phyloP scores from a whole-genome alignment of 2,888 invertebrate genomes.

The Leptodirus hochenwartii region DNA sequence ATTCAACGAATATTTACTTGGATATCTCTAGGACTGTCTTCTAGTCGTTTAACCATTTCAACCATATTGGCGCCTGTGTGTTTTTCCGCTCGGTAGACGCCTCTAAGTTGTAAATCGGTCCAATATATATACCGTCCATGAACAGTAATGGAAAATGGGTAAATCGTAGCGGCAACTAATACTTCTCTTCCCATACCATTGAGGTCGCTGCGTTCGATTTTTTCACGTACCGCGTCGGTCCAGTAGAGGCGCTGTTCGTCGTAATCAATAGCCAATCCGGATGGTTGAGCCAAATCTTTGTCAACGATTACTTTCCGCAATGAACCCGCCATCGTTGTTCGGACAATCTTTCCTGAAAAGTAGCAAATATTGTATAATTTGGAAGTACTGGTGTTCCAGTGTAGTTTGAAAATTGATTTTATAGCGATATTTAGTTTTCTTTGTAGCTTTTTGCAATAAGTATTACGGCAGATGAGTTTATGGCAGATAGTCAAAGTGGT shows the following conservation, averaged over 20 bases:
- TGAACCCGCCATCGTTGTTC: slow-evolving; percentile 94
- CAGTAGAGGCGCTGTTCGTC: slow-evolving; percentile 86
- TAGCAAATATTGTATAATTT: too few relatives aligned
- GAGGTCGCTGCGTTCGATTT: slow-evolving; percentile 81
- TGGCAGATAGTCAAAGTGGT: too few relatives aligned
- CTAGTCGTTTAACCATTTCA: slow-evolving; percentile 82
- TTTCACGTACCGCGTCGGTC: slow-evolving; percentile 92
- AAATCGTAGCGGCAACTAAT: slow-evolving; percentile 76
- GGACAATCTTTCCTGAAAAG: slow-evolving; percentile 90
- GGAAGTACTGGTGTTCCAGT: too few relatives aligned
- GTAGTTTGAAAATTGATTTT: too few relatives aligned
- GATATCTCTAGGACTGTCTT: slow-evolving; percentile 84
- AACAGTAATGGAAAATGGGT: slow-evolving; percentile 89
- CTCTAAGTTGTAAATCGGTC: slow-evolving; percentile 85
- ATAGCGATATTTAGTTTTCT: too few relatives aligned
- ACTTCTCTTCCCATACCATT: slow-evolving; percentile 76
- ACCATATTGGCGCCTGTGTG: slow-evolving; percentile 90
- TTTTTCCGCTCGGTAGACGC: slow-evolving; percentile 93
- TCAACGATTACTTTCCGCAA: slow-evolving; percentile 75
- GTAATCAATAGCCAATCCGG: slow-evolving; percentile 89
- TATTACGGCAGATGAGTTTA: too few relatives aligned
- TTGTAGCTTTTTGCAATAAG: too few relatives aligned
- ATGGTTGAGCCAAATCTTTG: slow-evolving; percentile 83
- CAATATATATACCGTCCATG: slow-evolving; percentile 85
- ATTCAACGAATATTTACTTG: too few relatives aligned